Evolutionary conservation across 2,113 vertebrate species (phyloP), one percentile per base, ranked within the genome.

Genomic region (Corydoras maculifer): DNA sequence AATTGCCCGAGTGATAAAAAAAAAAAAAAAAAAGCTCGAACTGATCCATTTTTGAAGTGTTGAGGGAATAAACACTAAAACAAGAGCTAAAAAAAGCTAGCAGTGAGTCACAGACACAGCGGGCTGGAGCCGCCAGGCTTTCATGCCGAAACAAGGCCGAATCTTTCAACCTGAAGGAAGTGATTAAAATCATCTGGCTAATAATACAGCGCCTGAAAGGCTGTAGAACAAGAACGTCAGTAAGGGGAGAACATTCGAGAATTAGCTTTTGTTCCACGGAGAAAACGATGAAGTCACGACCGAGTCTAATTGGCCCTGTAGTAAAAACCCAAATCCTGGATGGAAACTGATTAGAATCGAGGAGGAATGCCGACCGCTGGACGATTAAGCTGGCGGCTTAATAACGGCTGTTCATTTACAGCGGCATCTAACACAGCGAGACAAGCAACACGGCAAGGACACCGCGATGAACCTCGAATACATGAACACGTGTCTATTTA

Each of bases 71-170:
- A 70, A 51, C 55, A 70, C 12, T 11, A 0, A 61, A 72, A 73
- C 2, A 8, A 9, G 51, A 8, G 43, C 57, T 48, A 74, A 59
- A 71, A 55, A 50, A 25, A 12, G 5, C 3, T 32, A 11, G 18
- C 11, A 31, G 55, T n/a, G 50, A 63, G 15, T 75, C 68, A 43
- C 6, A 50, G 62, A 60, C 50, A 55, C 65, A 49, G 25, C 62
- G 70, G 35, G 35, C 58, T 69, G 48, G n/a, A 30, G 43, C 61
- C 62, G 60, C 51, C 7, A 49, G 62, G 62, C 59, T 63, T 15
- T 4, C 3, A 50, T 13, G 15, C 15, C 15, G 35, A 18, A 43
- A 60, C 58, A 30, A 10, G 3, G 31, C 25, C 50, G 35, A 58
- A 68, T 58, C 11, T 15, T 43, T 57, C 29, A 35, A 8, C 2